A percentile compares a stretch with the other conserved stretches of the same genome.
Conservation (phyloP, 2,113 vertebrate species). For the Leptobrachium ailaonicum region DNA sequence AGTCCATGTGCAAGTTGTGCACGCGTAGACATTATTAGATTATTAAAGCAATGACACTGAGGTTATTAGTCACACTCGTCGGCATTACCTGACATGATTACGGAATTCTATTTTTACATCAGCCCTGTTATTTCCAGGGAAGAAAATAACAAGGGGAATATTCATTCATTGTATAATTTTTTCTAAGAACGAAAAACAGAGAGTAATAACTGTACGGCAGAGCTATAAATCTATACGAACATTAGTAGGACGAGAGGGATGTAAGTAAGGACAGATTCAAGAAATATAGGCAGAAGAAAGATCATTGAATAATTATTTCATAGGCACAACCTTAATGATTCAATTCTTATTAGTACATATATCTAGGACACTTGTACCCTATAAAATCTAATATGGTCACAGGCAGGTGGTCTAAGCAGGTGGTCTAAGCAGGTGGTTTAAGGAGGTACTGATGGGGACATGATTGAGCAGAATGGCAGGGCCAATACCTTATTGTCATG, state of each 20-base stretch:
- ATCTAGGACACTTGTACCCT: no score
- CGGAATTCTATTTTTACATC: conserved; percentile 71
- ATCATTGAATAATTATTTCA: no score
- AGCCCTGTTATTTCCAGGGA: conserved; percentile 61
- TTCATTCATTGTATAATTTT: conserved; percentile 65
- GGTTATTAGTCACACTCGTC: conserved; percentile 70
- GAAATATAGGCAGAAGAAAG: no score
- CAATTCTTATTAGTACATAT: no score
- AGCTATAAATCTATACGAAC: conserved; percentile 53
- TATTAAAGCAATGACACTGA: conserved; percentile 68
- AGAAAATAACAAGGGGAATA: conserved; percentile 70
- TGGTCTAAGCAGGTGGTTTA: no score
- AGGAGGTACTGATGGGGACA: no score
- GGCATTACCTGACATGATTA: conserved; percentile 67
- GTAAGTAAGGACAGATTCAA: no score
- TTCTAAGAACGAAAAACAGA: conserved; percentile 55
- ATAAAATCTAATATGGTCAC: no score
- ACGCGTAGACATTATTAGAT: conserved; percentile 64
- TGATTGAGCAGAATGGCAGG: no score
- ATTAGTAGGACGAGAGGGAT: conserved; percentile 37
- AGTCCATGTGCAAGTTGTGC: conserved; percentile 60
- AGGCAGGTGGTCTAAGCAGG: no score
- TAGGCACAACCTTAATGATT: no score
- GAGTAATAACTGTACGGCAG: conserved; percentile 49
- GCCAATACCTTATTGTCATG: no score